phyloP scores from a whole-genome alignment of 2,888 invertebrate genomes.

The Orgyia antiqua region DNA sequence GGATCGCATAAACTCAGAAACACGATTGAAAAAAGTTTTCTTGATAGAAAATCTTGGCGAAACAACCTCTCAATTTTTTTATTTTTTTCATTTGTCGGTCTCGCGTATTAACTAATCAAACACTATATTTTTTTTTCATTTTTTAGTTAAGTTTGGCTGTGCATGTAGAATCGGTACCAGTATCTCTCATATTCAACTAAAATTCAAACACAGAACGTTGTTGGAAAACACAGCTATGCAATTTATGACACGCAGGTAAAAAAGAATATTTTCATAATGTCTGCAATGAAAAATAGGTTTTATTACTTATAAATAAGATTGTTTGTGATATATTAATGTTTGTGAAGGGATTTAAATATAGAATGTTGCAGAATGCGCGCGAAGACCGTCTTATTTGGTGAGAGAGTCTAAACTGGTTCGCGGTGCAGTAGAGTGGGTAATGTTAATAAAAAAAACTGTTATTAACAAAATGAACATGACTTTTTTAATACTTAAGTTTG shows the following conservation, averaged over 20 bases:
- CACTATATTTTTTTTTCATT: too few species aligned
- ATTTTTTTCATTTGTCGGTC: too few species aligned
- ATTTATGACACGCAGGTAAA: conserved; percentile 52
- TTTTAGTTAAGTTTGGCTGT: too few species aligned
- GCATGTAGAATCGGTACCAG: too few species aligned
- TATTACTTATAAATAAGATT: conserved; percentile 19
- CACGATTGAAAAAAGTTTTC: too few species aligned
- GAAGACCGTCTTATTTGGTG: conserved; percentile 62
- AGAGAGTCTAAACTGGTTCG: conserved; percentile 38
- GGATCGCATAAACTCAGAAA: too few species aligned
- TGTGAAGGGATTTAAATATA: conserved; percentile 44
- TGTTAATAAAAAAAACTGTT: background rate
- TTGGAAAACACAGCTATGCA: conserved; percentile 34
- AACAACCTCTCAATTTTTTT: too few species aligned
- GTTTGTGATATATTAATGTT: conserved; percentile 14
- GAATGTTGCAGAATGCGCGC: conserved; percentile 58
- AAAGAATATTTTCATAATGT: conserved; percentile 21
- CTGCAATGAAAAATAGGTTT: conserved; percentile 17
- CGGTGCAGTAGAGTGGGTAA: conserved; percentile 25
- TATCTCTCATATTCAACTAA: conserved; percentile 16
- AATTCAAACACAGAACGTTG: conserved; percentile 11
- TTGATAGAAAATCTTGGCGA: too few species aligned
- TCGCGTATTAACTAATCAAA: too few species aligned
- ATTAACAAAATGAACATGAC: too few species aligned
- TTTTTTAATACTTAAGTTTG: too few species aligned